These are phyloP conservation scores for Drosophila micromelanica DNA, from an alignment of 1,140 invertebrate species.

Conservation along the genomic window DNA sequence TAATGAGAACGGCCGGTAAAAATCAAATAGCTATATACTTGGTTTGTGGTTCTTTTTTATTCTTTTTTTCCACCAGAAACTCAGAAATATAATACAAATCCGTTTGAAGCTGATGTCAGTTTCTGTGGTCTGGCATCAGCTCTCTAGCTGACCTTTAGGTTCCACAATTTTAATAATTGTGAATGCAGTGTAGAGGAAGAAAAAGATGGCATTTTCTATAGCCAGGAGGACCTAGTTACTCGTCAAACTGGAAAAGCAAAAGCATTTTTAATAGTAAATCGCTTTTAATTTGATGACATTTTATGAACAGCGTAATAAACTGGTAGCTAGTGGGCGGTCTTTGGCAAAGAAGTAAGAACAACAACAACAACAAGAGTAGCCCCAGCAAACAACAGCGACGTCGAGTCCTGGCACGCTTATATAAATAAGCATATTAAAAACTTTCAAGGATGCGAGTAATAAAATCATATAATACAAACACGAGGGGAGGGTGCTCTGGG, in stretches of 20 bases:
- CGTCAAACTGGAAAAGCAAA: conserved; percentile 42
- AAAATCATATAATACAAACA: conserved; percentile 45
- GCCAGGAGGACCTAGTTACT: conserved; percentile 24
- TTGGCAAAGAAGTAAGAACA: neutral
- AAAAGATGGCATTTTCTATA: neutral
- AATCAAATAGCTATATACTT: no score
- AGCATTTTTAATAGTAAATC: conserved; percentile 61
- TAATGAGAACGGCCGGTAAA: no score
- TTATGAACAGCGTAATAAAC: conserved; percentile 63
- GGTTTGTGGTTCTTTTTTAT: no score
- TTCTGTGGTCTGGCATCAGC: neutral
- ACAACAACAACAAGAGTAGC: conserved; percentile 20
- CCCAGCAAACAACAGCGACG: conserved; percentile 52
- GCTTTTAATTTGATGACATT: conserved; percentile 77
- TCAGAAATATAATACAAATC: conserved; percentile 12
- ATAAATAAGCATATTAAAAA: conserved; percentile 79
- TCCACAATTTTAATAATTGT: conserved; percentile 41
- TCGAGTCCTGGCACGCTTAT: conserved; percentile 43
- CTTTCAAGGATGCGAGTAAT: conserved; percentile 70
- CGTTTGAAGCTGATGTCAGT: neutral
- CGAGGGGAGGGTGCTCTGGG: conserved; percentile 10
- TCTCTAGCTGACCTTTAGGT: conserved; percentile 26
- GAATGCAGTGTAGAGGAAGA: conserved; percentile 8
- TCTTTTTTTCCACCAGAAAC: no score
- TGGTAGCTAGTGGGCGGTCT: conserved; percentile 44